These are phyloP conservation scores for Hirudinaria manillensis DNA, from an alignment of 2,888 invertebrate genomes.

Conservation along the genomic window DNA sequence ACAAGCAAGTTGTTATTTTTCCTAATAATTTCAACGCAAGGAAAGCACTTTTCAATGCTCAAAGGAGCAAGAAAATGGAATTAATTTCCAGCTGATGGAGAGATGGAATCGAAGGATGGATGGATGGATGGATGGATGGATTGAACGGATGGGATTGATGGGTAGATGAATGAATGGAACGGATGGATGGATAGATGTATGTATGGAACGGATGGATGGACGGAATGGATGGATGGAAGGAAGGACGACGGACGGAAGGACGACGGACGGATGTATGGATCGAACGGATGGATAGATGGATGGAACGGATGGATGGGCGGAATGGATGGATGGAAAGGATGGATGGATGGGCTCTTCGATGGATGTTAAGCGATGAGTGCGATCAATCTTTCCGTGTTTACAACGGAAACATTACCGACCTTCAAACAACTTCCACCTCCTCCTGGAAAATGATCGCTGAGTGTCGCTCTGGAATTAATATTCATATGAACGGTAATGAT, in stretches of 20 bases:
- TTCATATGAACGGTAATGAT: no score
- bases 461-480: no score
- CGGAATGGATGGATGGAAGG: not conserved
- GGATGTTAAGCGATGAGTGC: no score
- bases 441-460: no score
- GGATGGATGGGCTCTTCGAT: no score
- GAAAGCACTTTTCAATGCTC: no score
- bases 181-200: not conserved
- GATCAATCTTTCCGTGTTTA: no score
- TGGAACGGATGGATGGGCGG: not conserved
- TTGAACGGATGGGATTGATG: not conserved
- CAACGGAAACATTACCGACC: no score
- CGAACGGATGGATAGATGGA: not conserved
- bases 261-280: not conserved
- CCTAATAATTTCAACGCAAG: no score
- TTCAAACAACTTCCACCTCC: no score
- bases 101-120: not conserved
- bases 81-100: not conserved
- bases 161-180: not conserved
- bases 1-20: no score
- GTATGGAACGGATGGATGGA: not conserved
- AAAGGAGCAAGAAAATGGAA: no score
- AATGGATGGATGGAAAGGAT: not conserved
- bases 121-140: not conserved
- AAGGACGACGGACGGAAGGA: not conserved